A percentile compares a stretch with the other conserved stretches of the same genome.
Evolutionary conservation across 2,888 invertebrate species (phyloP).

Genomic region (Choreutis nemorana): DNA sequence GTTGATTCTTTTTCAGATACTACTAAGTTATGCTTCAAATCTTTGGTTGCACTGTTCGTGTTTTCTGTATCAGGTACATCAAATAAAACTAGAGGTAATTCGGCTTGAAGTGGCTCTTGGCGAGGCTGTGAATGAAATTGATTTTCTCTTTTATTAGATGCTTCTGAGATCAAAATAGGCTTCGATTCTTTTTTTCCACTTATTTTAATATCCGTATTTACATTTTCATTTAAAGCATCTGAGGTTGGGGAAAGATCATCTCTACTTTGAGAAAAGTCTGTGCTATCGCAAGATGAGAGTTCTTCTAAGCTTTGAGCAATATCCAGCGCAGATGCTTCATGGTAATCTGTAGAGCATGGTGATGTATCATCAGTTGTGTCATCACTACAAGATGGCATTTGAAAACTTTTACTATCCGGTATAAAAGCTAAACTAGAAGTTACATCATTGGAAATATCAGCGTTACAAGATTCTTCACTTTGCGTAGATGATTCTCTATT

Average conservation of each 20-base stretch:
- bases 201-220: background rate
- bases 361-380: conserved; percentile 55
- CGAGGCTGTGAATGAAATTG: conserved; percentile 48
- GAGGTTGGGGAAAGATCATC: conserved; percentile 43
- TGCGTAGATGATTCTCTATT: conserved; percentile 37
- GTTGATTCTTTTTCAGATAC: conserved; percentile 13
- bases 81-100: conserved; percentile 21
- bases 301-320: conserved; percentile 48
- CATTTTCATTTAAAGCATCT: conserved; percentile 12
- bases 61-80: conserved; percentile 17
- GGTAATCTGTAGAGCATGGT: conserved; percentile 57
- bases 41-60: conserved; percentile 9
- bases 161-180: conserved; percentile 2
- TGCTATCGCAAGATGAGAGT: conserved; percentile 46
- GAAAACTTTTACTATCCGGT: conserved; percentile 54
- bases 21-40: conserved; percentile 14
- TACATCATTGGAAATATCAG: conserved; percentile 50
- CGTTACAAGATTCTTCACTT: conserved; percentile 52
- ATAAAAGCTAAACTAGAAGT: conserved; percentile 58
- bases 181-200: background rate
- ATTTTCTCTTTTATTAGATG: conserved; percentile 20
- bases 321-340: conserved; percentile 56
- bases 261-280: conserved; percentile 55
- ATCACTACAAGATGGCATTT: conserved; percentile 31
- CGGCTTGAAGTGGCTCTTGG: conserved; percentile 23